Base-by-base conservation (phyloP, 2,888 invertebrate genomes). In the Diadromus collaris region DNA sequence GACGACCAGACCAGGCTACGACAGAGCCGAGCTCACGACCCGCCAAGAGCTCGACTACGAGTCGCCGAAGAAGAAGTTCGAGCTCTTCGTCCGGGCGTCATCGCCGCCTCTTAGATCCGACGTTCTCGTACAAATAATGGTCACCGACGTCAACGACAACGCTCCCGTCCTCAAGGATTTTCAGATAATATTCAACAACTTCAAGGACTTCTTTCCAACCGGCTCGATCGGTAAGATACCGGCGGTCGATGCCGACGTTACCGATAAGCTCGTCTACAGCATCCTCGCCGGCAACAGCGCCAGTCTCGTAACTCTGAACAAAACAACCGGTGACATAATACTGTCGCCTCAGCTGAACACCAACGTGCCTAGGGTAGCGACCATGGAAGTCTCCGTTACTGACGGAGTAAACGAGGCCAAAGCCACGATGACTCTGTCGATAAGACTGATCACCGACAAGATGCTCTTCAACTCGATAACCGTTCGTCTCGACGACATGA, bases 401-500 rank as follows among this genome's bases (percentile, higher is more conserved):
- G 99, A 99, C 91, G 98, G 98, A 0, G 95, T 97, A 9, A 98
- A 99, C 91, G 97, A 97, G 91, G 96, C 97, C 0, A 97, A 96
- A 90, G 97, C 98, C 0, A 95, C 97, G 84, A 98, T 98, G 96
- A 96, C 96, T 78, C 93, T 99, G 0, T 95, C 95, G 0, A 98
- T 98, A 0, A 93, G 97, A 1, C 92, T 98, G 34, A 97, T 99
- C 77, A 98, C 98, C 0, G 97, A 97, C 88, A 96, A 97, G 84
- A 98, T 99, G 97, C 92, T 99, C 1, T 95, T 95, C 88, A 98
- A 97, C 91, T 98, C 98, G 0, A 97, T 99, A 51, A 98, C 98
- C 0, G 96, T 99, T 0, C 94, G 98, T 2, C 91, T 99, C 21
- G 96, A 97, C 88, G 97, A 97, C 86, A 98, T 98, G 97, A 97